A percentile compares a stretch with the other conserved stretches of the same genome.
Evolutionary conservation across 2,113 vertebrate species (phyloP).

Genomic region (Channa maculata): DNA sequence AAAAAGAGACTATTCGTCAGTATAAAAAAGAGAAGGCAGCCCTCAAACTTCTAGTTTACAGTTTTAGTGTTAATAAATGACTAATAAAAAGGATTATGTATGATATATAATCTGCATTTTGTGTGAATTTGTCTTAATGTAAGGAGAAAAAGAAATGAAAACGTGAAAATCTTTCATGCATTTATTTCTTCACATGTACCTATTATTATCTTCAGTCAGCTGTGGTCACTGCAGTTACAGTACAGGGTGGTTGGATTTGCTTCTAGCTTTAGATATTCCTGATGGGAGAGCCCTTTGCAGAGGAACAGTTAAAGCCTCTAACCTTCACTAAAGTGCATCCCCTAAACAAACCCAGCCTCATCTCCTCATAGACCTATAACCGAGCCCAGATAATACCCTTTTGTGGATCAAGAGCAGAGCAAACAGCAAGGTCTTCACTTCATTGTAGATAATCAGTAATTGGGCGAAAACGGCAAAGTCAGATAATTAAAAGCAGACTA

Average conservation of each 20-base stretch:
- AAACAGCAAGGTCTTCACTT: conserved; percentile 64
- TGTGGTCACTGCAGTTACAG: conserved; percentile 40
- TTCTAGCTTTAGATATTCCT: conserved; percentile 55
- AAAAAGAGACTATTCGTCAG: conserved; percentile 2
- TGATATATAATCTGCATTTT: not conserved
- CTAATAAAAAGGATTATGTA: not conserved
- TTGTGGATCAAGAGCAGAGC: conserved; percentile 50
- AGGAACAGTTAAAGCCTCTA: conserved; percentile 51
- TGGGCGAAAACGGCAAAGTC: conserved; percentile 35
- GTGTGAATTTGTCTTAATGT: not conserved
- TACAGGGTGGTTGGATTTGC: conserved; percentile 49
- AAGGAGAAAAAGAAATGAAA: not conserved
- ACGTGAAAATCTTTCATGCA: not conserved
- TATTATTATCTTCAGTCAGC: conserved; percentile 27
- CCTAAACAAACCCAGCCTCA: conserved; percentile 49
- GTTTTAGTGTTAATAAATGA: not conserved
- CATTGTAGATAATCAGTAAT: conserved; percentile 55
- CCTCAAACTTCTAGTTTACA: no score
- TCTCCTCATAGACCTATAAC: conserved; percentile 40
- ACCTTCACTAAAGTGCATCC: conserved; percentile 49
- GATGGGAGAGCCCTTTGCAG: conserved; percentile 50
- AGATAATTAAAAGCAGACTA: conserved; percentile 58
- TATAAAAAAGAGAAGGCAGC: not conserved
- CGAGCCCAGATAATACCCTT: conserved; percentile 43
- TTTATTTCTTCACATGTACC: conserved; percentile 31